Conservation (phyloP, 2,888 invertebrate genomes). For the Didymodactylos carnosus region DNA sequence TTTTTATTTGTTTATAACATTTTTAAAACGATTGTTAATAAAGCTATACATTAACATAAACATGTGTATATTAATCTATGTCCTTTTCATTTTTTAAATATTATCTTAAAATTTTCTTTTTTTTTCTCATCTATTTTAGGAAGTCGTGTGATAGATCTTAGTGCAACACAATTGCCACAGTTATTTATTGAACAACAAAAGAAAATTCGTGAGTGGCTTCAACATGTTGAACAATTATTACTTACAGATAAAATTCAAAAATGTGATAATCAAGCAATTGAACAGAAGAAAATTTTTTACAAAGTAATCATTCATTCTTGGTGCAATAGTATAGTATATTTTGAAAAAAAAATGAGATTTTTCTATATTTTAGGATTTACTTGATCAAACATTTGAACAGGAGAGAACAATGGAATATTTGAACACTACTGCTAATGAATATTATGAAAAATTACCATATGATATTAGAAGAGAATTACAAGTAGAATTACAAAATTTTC, state of each 20-base stretch:
- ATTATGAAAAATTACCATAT: not conserved
- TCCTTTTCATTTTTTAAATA: too few species aligned
- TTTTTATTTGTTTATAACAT: too few species aligned
- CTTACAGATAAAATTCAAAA: not conserved
- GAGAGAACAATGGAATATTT: not conserved
- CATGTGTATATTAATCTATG: too few species aligned
- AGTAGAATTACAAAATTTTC: not conserved
- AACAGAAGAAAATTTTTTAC: not conserved
- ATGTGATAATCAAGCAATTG: not conserved
- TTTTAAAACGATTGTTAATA: too few species aligned
- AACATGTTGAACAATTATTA: not conserved
- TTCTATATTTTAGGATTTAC: too few species aligned
- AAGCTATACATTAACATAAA: too few species aligned
- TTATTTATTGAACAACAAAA: not conserved
- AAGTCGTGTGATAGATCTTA: too few species aligned
- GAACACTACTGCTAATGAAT: not conserved
- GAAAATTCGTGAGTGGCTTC: not conserved
- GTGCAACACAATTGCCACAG: not conserved
- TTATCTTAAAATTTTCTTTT: too few species aligned
- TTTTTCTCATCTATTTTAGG: too few species aligned
- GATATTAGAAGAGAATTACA: not conserved
- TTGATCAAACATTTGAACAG: not conserved
- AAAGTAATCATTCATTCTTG: too few species aligned
- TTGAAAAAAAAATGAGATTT: too few species aligned
- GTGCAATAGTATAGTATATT: too few species aligned